Conservation (phyloP, 1,140 invertebrate genomes). For the Samia ricini region DNA sequence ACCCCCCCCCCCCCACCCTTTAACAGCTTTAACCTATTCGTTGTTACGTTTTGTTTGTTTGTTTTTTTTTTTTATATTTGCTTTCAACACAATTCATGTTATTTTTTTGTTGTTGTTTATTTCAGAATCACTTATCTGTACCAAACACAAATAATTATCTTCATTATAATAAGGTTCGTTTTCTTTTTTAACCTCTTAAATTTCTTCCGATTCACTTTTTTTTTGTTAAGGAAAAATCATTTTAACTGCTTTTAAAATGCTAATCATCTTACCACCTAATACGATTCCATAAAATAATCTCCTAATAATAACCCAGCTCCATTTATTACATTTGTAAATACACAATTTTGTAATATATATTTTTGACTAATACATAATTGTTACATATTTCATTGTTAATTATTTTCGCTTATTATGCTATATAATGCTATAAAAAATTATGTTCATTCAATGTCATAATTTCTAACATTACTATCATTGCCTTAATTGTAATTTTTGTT, state of each 20-base stretch:
- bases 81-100: slow-evolving; percentile 81
- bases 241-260: slow-evolving; percentile 51
- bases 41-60: slow-evolving; percentile 1
- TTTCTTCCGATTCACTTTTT: slow-evolving; percentile 44
- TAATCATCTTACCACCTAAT: slow-evolving; percentile 9
- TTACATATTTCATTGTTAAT: too few species aligned
- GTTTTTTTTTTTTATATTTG: slow-evolving; percentile 75
- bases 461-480: background rate
- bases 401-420: too few species aligned
- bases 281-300: background rate
- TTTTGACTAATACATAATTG: background rate
- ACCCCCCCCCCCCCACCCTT: too few species aligned
- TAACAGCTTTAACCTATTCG: slow-evolving; percentile 12
- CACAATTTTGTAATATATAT: background rate
- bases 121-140: slow-evolving; percentile 92
- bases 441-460: background rate
- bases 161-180: slow-evolving; percentile 87
- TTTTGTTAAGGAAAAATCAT: slow-evolving; percentile 32
- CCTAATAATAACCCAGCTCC: background rate
- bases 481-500: too few species aligned
- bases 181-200: slow-evolving; percentile 67
- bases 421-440: too few species aligned
- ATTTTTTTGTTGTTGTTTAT: slow-evolving; percentile 88
- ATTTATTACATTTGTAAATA: background rate
- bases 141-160: slow-evolving; percentile 90